Base-by-base conservation (phyloP, 1,140 invertebrate species). In the Leguminivora glycinivorella region DNA sequence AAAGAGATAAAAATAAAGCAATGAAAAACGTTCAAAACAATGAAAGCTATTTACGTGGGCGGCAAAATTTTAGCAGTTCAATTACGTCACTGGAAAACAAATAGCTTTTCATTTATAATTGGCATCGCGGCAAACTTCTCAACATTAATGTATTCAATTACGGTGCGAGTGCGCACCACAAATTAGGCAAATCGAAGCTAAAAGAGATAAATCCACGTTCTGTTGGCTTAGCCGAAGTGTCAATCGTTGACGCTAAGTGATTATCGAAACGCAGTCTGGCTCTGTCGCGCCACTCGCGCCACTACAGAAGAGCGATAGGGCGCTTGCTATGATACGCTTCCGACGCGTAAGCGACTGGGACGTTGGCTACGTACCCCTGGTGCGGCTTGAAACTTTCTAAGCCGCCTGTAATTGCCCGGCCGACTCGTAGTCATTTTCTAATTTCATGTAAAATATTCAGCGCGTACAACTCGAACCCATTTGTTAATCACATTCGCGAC, bases 131-230 rank as follows among this genome's bases (percentile, higher is more conserved):
- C 71, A 73, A 76, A 79, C 72, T 79, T 79, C 75, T 56, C 68
- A 56, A 78, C 83, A 85, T 83, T 82, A 83, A 86, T 84, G 78
- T 80, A 71, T 77, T 74, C 72, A 77, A 76, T 85, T 78, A 73
- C 25, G 26, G 2, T 63, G 58, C 70, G 75, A 79, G 79, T 71
- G 74, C 47, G 70, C 47, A 58, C 43, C 73, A 70, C 60, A 75
- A 79, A 82, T 83, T 79, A 88, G 83, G 80, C 79, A 83, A 84
- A 81, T 81, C 77, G 72, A 73, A 79, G 75, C 72, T 63, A 75
- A 80, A 75, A 67, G 66, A 83, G 71, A 84, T 85, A 84, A 88
- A 82, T 88, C 83, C 72, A 68, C 73, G 83, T 86, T 78, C n/a
- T n/a, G n/a, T n/a, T n/a, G n/a, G n/a, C n/a, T n/a, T n/a, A n/a